These are phyloP conservation scores for Heliconius aoede DNA, from an alignment of 2,888 invertebrate genomes.

Conservation along the genomic window DNA sequence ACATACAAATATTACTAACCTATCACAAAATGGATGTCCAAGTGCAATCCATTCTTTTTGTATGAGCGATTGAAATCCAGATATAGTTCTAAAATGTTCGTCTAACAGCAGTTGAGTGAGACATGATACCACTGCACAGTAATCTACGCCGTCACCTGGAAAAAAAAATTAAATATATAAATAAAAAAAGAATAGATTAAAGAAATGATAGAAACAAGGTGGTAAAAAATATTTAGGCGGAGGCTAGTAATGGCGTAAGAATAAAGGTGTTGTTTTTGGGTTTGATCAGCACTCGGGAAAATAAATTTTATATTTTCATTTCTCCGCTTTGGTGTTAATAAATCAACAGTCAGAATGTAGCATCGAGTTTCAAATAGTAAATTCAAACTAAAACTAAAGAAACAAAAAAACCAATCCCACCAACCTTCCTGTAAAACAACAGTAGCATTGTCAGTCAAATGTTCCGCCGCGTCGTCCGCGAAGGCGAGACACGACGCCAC, in stretches of 20 bases:
- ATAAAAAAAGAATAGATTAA: too few species aligned
- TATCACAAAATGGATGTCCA: slow-evolving; percentile 93
- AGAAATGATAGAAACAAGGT: too few species aligned
- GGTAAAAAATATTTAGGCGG: too few species aligned
- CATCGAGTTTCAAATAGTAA: too few species aligned
- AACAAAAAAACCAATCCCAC: background rate
- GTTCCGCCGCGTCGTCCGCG: slow-evolving; percentile 88
- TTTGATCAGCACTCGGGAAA: too few species aligned
- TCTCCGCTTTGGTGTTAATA: too few species aligned
- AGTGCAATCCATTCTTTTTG: slow-evolving; percentile 98
- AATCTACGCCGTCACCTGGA: slow-evolving; percentile 93
- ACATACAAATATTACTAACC: too few species aligned
- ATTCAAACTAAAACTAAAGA: background rate
- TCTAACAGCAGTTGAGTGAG: slow-evolving; percentile 94
- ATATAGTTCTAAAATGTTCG: slow-evolving; percentile 90
- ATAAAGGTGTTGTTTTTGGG: too few species aligned
- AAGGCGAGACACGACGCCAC: slow-evolving; percentile 90
- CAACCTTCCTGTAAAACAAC: slow-evolving; percentile 93
- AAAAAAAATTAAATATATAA: slow-evolving; percentile 31
- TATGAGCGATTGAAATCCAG: slow-evolving; percentile 94
- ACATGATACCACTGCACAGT: slow-evolving; percentile 93
- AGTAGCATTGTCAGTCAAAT: slow-evolving; percentile 86
- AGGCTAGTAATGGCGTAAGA: too few species aligned
- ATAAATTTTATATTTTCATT: too few species aligned
- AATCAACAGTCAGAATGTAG: too few species aligned